A percentile compares a stretch with the other conserved stretches of the same genome.
These are phyloP conservation scores for Coleophora flavipennella DNA, from an alignment of 2,888 invertebrate species.

Conservation along the genomic window DNA sequence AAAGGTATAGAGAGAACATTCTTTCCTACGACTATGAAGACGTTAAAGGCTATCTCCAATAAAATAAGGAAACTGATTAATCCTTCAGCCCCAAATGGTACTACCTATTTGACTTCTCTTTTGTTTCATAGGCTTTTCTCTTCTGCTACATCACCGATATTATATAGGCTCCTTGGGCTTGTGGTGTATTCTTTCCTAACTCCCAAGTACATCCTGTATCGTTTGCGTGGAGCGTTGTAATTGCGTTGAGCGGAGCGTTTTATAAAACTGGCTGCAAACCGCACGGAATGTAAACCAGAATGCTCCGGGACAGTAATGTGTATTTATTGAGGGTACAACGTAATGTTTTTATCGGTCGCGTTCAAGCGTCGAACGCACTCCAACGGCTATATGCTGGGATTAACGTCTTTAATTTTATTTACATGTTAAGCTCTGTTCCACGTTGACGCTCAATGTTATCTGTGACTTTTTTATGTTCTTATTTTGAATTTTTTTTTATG, in stretches of 20 bases:
- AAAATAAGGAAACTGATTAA: too few species aligned
- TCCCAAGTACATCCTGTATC: too few species aligned
- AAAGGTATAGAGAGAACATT: too few species aligned
- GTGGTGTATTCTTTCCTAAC: too few species aligned
- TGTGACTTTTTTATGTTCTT: not conserved
- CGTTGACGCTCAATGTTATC: conserved; percentile 20
- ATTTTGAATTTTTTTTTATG: not conserved
- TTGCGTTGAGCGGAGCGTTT: conserved; percentile 65
- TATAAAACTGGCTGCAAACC: conserved; percentile 69
- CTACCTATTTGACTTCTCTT: too few species aligned
- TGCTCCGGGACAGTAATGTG: conserved; percentile 67
- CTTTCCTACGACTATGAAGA: too few species aligned
- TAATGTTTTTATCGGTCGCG: conserved; percentile 68
- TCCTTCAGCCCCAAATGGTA: too few species aligned
- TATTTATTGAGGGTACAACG: conserved; percentile 68
- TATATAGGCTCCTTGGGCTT: too few species aligned
- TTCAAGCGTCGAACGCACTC: conserved; percentile 43
- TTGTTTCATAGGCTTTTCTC: too few species aligned
- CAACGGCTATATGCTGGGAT: conserved; percentile 38
- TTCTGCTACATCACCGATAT: too few species aligned
- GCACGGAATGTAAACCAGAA: conserved; percentile 70
- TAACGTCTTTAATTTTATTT: conserved; percentile 29
- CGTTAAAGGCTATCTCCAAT: too few species aligned
- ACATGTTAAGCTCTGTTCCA: conserved; percentile 23
- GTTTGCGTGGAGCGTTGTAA: conserved; percentile 41